These are phyloP conservation scores for Antedon mediterranea DNA, from an alignment of 53 echinoderm and acorn worm genomes.

Conservation along the genomic window DNA sequence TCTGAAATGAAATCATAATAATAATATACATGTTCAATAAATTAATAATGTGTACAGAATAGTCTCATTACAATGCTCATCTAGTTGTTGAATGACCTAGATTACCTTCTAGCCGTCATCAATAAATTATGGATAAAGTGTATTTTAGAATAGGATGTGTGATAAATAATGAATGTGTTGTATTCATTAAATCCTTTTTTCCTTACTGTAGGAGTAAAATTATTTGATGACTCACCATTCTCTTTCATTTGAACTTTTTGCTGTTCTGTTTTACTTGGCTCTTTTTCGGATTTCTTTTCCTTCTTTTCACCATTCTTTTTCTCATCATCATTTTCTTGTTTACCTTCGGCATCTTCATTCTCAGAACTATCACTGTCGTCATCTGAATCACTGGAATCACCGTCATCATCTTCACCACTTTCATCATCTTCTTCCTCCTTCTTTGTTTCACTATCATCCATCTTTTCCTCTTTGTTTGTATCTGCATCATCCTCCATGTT, in stretches of 20 bases:
- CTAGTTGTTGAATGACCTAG: too few species aligned
- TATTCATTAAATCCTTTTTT: too few species aligned
- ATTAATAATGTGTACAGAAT: too few species aligned
- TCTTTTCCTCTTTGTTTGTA: not conserved
- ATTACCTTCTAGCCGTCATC: too few species aligned
- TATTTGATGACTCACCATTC: not conserved
- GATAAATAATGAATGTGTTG: too few species aligned
- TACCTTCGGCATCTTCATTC: conserved; percentile 13
- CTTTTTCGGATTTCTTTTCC: conserved; percentile 16
- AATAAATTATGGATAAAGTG: too few species aligned
- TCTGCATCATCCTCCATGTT: not conserved
- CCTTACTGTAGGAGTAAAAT: too few species aligned
- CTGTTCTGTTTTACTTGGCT: conserved; percentile 10
- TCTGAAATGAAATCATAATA: too few species aligned
- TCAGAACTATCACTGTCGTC: conserved; percentile 14
- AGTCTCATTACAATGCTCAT: too few species aligned
- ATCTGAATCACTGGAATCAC: conserved; percentile 21
- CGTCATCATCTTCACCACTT: conserved; percentile 11
- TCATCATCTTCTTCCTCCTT: conserved; percentile 34
- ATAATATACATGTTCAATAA: too few species aligned
- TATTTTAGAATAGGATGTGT: too few species aligned
- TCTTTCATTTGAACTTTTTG: not conserved
- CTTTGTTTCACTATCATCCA: conserved; percentile 6
- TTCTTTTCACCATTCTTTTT: conserved; percentile 10
- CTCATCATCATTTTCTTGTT: conserved; percentile 13